Conservation (phyloP, 2,113 vertebrate species). For the Mixornis gularis region DNA sequence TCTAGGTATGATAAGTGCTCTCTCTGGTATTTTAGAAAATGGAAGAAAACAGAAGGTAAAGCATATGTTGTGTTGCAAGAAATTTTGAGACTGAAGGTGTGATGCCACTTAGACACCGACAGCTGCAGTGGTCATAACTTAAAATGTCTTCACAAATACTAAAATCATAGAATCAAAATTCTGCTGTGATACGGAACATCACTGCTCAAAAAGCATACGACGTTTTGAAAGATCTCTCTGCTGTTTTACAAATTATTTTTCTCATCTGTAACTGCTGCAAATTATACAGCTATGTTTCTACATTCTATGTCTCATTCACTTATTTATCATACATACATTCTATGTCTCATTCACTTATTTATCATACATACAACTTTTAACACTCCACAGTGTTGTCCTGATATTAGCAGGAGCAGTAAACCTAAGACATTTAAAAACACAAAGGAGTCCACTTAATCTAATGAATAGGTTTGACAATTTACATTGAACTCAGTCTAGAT, state of each 20-base stretch:
- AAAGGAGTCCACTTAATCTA: neutral
- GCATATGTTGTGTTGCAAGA: conserved; percentile 46
- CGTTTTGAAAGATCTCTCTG: neutral
- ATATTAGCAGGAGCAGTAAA: neutral
- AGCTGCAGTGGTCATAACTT: conserved; percentile 47
- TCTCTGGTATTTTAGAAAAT: conserved; percentile 45
- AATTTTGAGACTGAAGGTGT: conserved; percentile 39
- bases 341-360: neutral
- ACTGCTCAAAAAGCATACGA: neutral
- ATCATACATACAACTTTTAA: neutral
- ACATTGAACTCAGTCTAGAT: neutral
- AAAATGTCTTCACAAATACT: conserved; percentile 13
- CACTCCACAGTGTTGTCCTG: neutral
- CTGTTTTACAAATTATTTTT: neutral
- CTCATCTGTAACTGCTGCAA: neutral
- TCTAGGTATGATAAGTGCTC: conserved; percentile 9
- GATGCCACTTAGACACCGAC: conserved; percentile 48
- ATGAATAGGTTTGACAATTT: neutral
- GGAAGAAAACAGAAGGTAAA: conserved; percentile 55
- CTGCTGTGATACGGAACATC: neutral
- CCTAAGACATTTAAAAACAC: neutral
- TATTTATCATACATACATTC: neutral
- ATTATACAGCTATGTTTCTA: neutral
- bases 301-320: neutral
- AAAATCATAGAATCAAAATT: conserved; percentile 15